Evolutionary conservation across 2,888 invertebrate species (phyloP).

Genomic region (Adelphocoris suturalis): DNA sequence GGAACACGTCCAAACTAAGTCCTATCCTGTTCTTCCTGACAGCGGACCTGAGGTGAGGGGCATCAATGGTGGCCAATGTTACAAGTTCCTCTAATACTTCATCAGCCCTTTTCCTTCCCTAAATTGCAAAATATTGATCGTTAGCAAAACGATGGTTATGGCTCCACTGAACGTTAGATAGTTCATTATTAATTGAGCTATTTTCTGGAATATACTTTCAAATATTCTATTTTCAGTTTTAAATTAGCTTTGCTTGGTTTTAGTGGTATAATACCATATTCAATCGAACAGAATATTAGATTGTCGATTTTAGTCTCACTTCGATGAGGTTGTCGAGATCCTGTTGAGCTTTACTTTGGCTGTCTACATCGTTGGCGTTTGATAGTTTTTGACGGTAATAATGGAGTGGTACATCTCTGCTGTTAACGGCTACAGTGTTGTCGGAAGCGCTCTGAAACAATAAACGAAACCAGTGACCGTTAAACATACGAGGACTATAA

Average conservation of each 20-base stretch:
- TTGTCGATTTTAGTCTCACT: not conserved
- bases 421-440: not conserved
- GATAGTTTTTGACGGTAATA: constrained; percentile 29
- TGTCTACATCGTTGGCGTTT: not conserved
- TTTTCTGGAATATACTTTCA: no score
- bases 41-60: not conserved
- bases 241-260: no score
- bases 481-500: not conserved
- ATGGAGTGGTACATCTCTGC: constrained; percentile 61
- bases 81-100: constrained; percentile 60
- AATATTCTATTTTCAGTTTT: no score
- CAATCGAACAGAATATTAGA: no score
- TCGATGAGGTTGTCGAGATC: constrained; percentile 50
- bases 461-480: not conserved
- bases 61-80: constrained; percentile 11
- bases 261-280: no score
- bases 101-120: constrained; percentile 71
- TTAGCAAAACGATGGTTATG: not conserved
- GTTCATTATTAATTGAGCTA: no score
- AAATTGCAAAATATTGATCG: not conserved
- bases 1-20: constrained; percentile 66
- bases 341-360: not conserved
- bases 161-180: not conserved
- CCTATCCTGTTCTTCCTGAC: constrained; percentile 45
- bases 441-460: not conserved